Percentiles rank a stretch among this genome's conserved stretches.
Conservation (phyloP, 2,888 invertebrate species). For the Cenopis cana region DNA sequence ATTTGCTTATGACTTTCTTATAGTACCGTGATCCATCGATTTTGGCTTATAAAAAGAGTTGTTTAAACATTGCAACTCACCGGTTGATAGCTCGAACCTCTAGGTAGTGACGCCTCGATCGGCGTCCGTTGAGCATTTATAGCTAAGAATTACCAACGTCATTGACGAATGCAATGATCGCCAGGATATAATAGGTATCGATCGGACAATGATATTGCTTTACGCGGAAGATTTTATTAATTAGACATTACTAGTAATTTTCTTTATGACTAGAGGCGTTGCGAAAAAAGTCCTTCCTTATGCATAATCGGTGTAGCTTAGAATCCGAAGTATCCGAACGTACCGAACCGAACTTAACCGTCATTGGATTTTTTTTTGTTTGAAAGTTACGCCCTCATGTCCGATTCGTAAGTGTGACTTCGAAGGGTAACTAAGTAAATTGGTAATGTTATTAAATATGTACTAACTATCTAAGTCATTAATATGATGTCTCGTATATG, state of each 20-base stretch:
- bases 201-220: constrained; percentile 60
- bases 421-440: no score
- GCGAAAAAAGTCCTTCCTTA: not conserved
- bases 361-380: no score
- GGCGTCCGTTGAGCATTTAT: constrained; percentile 66
- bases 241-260: constrained; percentile 23
- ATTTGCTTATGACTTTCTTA: not conserved
- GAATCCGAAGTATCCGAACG: no score
- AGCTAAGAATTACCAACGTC: constrained; percentile 49
- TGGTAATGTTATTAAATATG: no score
- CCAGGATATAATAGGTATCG: constrained; percentile 59
- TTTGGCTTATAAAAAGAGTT: not conserved
- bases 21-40: not conserved
- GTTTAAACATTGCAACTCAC: constrained; percentile 47
- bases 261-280: not conserved
- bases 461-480: no score
- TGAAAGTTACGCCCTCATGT: no score
- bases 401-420: no score
- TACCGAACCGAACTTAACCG: no score
- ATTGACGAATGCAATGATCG: constrained; percentile 56
- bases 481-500: no score
- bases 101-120: constrained; percentile 58
- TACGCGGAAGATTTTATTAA: constrained; percentile 50
- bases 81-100: constrained; percentile 62
- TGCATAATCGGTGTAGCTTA: no score